A percentile compares a stretch with the other conserved stretches of the same genome.
phyloP scores from a whole-genome alignment of 2,113 vertebrate species.

The Aspidoscelis tigris region DNA sequence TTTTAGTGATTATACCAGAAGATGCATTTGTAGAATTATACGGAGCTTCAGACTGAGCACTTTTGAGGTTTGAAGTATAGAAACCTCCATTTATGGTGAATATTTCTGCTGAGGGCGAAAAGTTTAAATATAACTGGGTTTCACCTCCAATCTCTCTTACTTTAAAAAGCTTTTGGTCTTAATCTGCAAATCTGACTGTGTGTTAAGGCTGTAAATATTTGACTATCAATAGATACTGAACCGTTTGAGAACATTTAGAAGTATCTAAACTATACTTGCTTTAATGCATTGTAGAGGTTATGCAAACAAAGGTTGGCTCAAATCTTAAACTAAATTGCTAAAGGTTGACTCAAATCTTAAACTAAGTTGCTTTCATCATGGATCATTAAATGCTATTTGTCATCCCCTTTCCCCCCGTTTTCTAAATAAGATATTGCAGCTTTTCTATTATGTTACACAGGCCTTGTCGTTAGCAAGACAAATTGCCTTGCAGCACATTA shows the following conservation, averaged over 20 bases:
- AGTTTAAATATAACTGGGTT: neutral
- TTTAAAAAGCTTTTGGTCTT: neutral
- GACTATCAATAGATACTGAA: neutral
- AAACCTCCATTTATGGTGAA: neutral
- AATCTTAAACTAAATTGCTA: neutral
- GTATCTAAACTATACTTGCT: neutral
- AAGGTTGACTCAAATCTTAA: neutral
- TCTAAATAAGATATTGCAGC: neutral
- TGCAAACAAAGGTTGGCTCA: neutral
- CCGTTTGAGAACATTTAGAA: neutral
- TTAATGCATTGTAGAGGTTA: neutral
- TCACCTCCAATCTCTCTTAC: neutral
- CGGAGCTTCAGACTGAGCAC: neutral
- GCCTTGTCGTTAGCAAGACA: neutral
- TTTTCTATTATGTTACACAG: neutral
- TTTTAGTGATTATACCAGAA: neutral
- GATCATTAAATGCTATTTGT: neutral
- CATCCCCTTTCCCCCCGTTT: neutral
- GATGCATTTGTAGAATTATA: neutral
- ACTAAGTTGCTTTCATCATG: neutral
- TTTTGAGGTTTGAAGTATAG: neutral
- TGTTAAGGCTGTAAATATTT: conserved; percentile 28
- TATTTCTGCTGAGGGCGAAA: neutral
- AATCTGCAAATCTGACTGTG: neutral
- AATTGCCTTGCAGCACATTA: neutral